A percentile compares a stretch with the other conserved stretches of the same genome.
phyloP scores from a whole-genome alignment of 2,797 vertebrate species.

The Neostethus bicornis region DNA sequence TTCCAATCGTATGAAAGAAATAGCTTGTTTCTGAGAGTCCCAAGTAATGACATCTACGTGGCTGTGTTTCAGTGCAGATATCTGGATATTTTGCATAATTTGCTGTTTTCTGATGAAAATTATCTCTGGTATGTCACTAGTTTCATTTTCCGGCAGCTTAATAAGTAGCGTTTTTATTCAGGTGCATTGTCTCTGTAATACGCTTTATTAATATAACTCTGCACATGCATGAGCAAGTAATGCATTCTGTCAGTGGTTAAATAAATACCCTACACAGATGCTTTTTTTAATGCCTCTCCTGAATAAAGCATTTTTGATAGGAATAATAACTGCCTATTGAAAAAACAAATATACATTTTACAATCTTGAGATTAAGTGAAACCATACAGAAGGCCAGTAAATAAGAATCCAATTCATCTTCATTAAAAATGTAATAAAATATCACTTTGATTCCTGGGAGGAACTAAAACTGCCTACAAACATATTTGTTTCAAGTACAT shows the following conservation, averaged over 20 bases:
- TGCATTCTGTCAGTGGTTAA: slow-evolving; percentile 1
- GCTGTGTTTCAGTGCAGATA: slow-evolving; percentile 21
- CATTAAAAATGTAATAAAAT: slow-evolving; percentile 61
- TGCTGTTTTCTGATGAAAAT: slow-evolving; percentile 5
- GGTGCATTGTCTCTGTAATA: slow-evolving; percentile 21
- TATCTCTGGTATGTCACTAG: neutral
- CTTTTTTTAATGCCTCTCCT: slow-evolving; percentile 15
- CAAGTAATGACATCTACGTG: slow-evolving; percentile 23
- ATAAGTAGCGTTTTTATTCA: slow-evolving; percentile 24
- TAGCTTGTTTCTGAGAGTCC: slow-evolving; percentile 26
- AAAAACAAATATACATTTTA: slow-evolving; percentile 34
- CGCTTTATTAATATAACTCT: slow-evolving; percentile 38
- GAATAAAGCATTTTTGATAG: slow-evolving; percentile 27
- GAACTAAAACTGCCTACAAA: slow-evolving; percentile 45
- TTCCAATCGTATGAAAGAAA: slow-evolving; percentile 15
- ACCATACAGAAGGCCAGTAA: slow-evolving; percentile 54
- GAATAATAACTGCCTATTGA: slow-evolving; percentile 30
- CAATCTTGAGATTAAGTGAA: slow-evolving; percentile 50
- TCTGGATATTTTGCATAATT: slow-evolving; percentile 17
- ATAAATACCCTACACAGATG: slow-evolving; percentile 13
- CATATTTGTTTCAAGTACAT: slow-evolving; percentile 27
- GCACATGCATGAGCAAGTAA: slow-evolving; percentile 30
- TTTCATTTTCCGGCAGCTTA: slow-evolving; percentile 32
- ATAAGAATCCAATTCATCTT: slow-evolving; percentile 58
- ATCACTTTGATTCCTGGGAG: slow-evolving; percentile 50